Evolutionary conservation across 2,888 invertebrate species (phyloP), one percentile per base, ranked within the genome.

Genomic region (Litoditis marina): DNA sequence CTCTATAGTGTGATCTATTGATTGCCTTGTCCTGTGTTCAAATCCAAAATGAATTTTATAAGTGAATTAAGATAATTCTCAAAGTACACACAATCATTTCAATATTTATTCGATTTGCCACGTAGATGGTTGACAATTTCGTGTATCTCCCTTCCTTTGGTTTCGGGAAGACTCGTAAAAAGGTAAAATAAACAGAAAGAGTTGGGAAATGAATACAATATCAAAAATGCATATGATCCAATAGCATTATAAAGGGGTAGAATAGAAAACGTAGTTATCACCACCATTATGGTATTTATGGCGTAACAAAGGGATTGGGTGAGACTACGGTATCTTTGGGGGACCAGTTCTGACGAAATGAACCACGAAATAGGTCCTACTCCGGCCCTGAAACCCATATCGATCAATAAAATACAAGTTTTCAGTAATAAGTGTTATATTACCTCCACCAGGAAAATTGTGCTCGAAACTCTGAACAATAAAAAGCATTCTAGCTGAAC

Each of bases 361-460:
- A 77, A 79, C 77, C 77, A 79, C 4, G 72, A 67, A 8, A 77
- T 73, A 6, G 79, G 76, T 1, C 78, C 78, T 1, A 78, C 74
- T 22, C 74, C 77, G 13, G 64, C 64, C 7, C 73, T 74, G 51
- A 50, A 68, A 67, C 8, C 1, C n/a, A n/a, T n/a, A 28, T 19
- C n/a, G n/a, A n/a, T n/a, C n/a, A n/a, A n/a, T n/a, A n/a, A n/a
- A n/a, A n/a, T n/a, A n/a, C n/a, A n/a, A n/a, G n/a, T n/a, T n/a
- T n/a, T n/a, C n/a, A n/a, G n/a, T n/a, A n/a, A n/a, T n/a, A n/a
- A n/a, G n/a, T n/a, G n/a, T n/a, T n/a, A n/a, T n/a, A n/a, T n/a
- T n/a, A n/a, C n/a, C n/a, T n/a, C n/a, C n/a, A n/a, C n/a, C n/a
- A n/a, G n/a, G n/a, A n/a, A n/a, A n/a, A n/a, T n/a, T n/a, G n/a